Conservation (phyloP, 2,797 vertebrate genomes). For the Neoniphon sammara region DNA sequence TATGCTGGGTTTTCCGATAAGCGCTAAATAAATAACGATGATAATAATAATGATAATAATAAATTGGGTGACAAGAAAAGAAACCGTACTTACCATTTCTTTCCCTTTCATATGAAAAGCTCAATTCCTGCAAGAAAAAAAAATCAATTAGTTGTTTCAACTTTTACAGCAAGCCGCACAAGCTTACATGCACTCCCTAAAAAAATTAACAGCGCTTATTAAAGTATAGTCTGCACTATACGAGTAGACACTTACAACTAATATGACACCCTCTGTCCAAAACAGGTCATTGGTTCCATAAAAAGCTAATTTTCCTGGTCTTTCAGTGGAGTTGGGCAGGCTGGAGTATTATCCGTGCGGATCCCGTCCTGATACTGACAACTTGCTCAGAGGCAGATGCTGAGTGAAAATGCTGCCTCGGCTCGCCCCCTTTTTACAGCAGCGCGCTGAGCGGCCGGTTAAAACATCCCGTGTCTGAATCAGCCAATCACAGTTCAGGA, state of each 20-base stretch:
- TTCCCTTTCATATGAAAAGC: conserved; percentile 54
- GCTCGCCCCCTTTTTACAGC: conserved; percentile 54
- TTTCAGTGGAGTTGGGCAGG: neutral
- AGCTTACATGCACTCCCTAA: neutral
- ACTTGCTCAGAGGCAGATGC: conserved; percentile 36
- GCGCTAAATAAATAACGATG: too few relatives aligned
- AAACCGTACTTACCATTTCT: conserved; percentile 74
- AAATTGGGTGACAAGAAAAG: neutral
- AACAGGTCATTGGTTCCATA: conserved; percentile 6
- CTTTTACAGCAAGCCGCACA: conserved; percentile 13
- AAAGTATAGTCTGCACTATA: neutral
- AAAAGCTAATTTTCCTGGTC: neutral
- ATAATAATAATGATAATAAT: too few relatives aligned
- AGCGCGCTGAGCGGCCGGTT: conserved; percentile 45
- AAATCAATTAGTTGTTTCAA: neutral
- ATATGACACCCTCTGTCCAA: neutral
- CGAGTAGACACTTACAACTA: conserved; percentile 49
- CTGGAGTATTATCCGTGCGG: neutral
- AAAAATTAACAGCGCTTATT: neutral
- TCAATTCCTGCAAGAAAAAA: conserved; percentile 51
- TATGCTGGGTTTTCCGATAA: too few relatives aligned
- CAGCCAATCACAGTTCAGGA: conserved; percentile 71
- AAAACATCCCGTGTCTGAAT: conserved; percentile 34
- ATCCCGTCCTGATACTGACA: neutral
- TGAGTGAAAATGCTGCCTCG: conserved; percentile 24